Evolutionary conservation across 2,888 invertebrate species (phyloP).

Genomic region (Monopis laevigella): DNA sequence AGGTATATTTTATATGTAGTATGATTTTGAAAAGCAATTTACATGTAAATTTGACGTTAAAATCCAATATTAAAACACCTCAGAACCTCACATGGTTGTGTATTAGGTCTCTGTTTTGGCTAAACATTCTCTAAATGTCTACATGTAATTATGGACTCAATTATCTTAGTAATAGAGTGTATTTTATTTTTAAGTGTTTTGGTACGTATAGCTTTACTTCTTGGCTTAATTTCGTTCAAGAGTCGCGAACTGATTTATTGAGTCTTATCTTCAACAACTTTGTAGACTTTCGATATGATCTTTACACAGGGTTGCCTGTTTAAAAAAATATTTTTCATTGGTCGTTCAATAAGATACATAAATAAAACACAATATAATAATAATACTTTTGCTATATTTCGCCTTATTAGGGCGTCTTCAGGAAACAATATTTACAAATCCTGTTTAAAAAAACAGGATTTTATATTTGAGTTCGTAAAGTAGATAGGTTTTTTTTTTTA

Average conservation of each 20-base stretch:
- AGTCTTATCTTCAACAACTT: conserved; percentile 40
- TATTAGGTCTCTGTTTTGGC: not conserved
- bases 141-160: not conserved
- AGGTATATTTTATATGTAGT: conserved; percentile 3
- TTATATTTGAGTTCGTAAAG: too few species aligned
- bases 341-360: too few species aligned
- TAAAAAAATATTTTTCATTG: too few species aligned
- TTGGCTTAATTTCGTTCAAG: conserved; percentile 35
- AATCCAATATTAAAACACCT: conserved; percentile 11
- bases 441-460: too few species aligned
- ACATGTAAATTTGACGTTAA: conserved; percentile 10
- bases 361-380: too few species aligned
- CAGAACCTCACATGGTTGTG: not conserved
- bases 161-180: not conserved
- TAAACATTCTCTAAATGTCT: not conserved
- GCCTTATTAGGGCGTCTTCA: too few species aligned
- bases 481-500: too few species aligned
- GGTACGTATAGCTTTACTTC: not conserved
- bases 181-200: not conserved
- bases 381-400: too few species aligned
- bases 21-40: conserved; percentile 11
- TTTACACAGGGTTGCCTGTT: conserved; percentile 1
- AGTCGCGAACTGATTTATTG: conserved; percentile 38
- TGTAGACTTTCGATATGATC: conserved; percentile 21
- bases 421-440: too few species aligned